phyloP scores from a whole-genome alignment of 2,888 invertebrate genomes.

The Nemapogon koenigi region DNA sequence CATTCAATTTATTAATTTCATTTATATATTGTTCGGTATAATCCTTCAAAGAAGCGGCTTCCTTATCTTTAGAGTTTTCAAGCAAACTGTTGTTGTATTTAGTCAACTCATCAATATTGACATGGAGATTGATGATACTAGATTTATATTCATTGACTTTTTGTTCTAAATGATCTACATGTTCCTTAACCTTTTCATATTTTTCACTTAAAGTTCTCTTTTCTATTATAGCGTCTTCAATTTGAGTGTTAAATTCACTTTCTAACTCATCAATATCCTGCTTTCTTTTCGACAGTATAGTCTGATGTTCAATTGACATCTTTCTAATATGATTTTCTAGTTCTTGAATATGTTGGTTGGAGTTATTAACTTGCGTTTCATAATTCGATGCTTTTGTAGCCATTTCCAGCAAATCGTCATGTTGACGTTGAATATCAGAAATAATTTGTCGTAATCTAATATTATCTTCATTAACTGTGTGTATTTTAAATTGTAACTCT shows the following conservation, averaged over 20 bases:
- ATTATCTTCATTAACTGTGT: conserved; percentile 56
- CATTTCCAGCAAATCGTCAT: conserved; percentile 35
- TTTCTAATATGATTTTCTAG: conserved; percentile 49
- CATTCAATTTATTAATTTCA: conserved; percentile 65
- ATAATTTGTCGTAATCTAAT: conserved; percentile 49
- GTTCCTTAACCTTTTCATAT: conserved; percentile 51
- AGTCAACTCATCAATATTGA: conserved; percentile 37
- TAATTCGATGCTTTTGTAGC: conserved; percentile 33
- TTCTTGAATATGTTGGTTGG: conserved; percentile 38
- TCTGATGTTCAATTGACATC: conserved; percentile 38
- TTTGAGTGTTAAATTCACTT: conserved; percentile 47
- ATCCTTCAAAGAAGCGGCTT: conserved; percentile 28
- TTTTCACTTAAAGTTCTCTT: conserved; percentile 54
- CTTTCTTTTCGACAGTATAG: conserved; percentile 44
- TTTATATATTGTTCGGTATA: conserved; percentile 55
- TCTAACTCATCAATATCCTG: conserved; percentile 51
- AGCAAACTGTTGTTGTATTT: conserved; percentile 35
- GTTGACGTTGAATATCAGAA: conserved; percentile 45
- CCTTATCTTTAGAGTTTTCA: conserved; percentile 26
- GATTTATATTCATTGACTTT: conserved; percentile 39
- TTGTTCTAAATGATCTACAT: conserved; percentile 40
- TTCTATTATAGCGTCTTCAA: conserved; percentile 50
- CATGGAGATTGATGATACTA: conserved; percentile 34
- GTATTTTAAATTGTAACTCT: conserved; percentile 59
- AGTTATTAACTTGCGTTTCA: conserved; percentile 34